phyloP scores from a whole-genome alignment of 1,140 invertebrate genomes.

The Araneus ventricosus region DNA sequence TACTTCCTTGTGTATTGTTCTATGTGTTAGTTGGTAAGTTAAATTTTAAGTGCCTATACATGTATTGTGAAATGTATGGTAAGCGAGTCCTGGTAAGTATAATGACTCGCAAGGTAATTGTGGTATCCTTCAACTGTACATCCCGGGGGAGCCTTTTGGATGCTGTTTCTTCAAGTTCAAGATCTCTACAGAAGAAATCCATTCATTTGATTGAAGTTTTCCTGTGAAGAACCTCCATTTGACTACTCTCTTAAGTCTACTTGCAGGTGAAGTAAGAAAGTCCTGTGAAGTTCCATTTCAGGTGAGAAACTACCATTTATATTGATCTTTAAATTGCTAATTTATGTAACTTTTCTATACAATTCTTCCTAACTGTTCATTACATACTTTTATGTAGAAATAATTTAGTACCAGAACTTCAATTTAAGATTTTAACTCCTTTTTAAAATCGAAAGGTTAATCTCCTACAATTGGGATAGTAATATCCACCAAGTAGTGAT shows the following conservation, averaged over 20 bases:
- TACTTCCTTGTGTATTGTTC: neutral
- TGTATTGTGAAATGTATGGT: slow-evolving; percentile 17
- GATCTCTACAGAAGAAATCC: too few species aligned
- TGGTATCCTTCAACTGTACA: neutral
- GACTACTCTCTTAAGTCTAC: slow-evolving; percentile 58
- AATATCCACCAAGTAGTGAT: too few species aligned
- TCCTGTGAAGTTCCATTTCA: slow-evolving; percentile 58
- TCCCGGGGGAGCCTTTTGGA: neutral
- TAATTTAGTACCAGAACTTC: too few species aligned
- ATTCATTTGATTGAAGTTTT: neutral
- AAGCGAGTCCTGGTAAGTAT: slow-evolving; percentile 31
- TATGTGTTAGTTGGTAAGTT: slow-evolving; percentile 14
- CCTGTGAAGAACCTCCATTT: neutral
- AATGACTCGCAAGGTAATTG: neutral
- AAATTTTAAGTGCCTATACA: neutral
- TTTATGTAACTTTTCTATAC: neutral
- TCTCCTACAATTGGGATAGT: too few species aligned
- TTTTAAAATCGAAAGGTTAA: too few species aligned
- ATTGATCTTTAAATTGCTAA: neutral
- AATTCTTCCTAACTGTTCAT: too few species aligned
- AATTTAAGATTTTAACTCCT: too few species aligned
- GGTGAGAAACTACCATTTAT: slow-evolving; percentile 13
- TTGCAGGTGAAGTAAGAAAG: slow-evolving; percentile 64
- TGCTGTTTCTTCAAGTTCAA: too few species aligned
- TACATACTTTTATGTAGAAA: too few species aligned